A percentile compares a stretch with the other conserved stretches of the same genome.
Evolutionary conservation across 2,113 vertebrate genomes (phyloP).

Genomic region (Chascanopsetta lugubris): DNA sequence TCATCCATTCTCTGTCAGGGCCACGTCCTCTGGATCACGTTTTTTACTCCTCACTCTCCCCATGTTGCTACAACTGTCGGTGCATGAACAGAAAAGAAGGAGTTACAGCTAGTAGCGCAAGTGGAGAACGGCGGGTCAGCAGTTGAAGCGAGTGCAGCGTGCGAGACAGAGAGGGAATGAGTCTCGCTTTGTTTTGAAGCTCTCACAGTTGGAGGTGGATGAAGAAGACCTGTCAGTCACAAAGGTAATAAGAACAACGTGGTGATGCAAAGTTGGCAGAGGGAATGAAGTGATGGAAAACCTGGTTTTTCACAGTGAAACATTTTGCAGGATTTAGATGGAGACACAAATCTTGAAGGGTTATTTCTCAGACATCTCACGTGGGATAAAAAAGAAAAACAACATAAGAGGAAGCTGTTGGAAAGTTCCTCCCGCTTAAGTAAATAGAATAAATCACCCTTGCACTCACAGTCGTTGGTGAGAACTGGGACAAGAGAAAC

Average conservation of each 20-base stretch:
- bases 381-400: background rate
- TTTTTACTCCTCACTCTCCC: background rate
- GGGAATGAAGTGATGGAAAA: background rate
- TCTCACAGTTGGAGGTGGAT: constrained; percentile 44
- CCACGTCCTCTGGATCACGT: constrained; percentile 14
- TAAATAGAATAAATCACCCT: constrained; percentile 42
- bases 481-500: constrained; percentile 30
- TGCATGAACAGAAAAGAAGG: constrained; percentile 9
- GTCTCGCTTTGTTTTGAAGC: constrained; percentile 32
- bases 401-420: constrained; percentile 8
- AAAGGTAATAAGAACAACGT: constrained; percentile 49
- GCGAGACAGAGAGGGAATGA: constrained; percentile 34
- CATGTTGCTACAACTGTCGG: constrained; percentile 22
- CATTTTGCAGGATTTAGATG: constrained; percentile 11
- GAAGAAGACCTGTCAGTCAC: constrained; percentile 32
- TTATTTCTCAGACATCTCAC: background rate
- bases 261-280: background rate
- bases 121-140: constrained; percentile 36
- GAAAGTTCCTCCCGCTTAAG: constrained; percentile 33
- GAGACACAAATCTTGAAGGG: background rate
- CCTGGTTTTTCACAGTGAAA: background rate
- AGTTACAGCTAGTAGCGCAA: constrained; percentile 49
- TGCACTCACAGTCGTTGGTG: constrained; percentile 21
- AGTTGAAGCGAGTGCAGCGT: constrained; percentile 17
- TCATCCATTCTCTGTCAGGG: constrained; percentile 22